These are phyloP conservation scores for Nyctibius bracteatus DNA, from an alignment of 2,113 vertebrate genomes.

Conservation along the genomic window DNA sequence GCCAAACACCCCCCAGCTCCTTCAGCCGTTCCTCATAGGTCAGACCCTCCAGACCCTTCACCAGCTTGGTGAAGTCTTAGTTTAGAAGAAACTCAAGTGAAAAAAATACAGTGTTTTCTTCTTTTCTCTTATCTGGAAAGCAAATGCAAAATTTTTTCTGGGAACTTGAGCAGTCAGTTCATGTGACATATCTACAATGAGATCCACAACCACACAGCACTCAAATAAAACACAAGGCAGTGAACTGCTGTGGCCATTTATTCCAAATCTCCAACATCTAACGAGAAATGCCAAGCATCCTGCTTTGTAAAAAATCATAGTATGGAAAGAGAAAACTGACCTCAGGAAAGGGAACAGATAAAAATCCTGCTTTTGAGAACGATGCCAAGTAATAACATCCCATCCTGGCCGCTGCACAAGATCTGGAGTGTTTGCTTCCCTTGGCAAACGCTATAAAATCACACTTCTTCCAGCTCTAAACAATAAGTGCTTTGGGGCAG, in stretches of 20 bases:
- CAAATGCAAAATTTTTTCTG: not conserved
- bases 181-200: not conserved
- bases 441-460: not conserved
- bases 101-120: not conserved
- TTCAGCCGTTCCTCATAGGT: too few relatives aligned
- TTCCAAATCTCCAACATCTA: not conserved
- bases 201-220: not conserved
- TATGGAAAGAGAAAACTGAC: not conserved
- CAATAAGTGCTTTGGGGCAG: not conserved
- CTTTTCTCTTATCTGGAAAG: not conserved
- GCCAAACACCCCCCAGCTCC: too few relatives aligned
- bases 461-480: not conserved
- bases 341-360: constrained; percentile 2
- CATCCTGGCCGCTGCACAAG: not conserved
- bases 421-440: not conserved
- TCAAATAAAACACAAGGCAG: not conserved
- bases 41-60: too few relatives aligned
- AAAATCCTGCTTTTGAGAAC: not conserved
- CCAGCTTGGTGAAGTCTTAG: not conserved
- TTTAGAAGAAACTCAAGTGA: not conserved
- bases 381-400: not conserved
- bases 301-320: not conserved
- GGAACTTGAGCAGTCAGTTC: not conserved
- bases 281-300: not conserved
- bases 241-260: not conserved